phyloP scores from a whole-genome alignment of 2,888 invertebrate genomes.

The Cosmorhoe ocellata region DNA sequence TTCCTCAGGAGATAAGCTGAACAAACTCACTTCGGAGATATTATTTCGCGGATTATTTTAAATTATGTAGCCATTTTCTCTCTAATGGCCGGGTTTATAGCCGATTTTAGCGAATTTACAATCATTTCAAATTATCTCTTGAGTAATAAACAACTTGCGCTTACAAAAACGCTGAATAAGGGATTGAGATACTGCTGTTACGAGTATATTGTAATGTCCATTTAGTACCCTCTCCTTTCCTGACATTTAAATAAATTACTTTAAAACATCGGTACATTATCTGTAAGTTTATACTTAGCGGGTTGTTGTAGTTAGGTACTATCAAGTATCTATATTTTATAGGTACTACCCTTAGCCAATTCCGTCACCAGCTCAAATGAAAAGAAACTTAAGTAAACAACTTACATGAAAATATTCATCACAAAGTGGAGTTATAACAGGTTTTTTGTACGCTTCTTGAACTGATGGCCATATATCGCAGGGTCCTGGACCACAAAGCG shows the following conservation, averaged over 20 bases:
- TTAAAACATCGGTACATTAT: too few species aligned
- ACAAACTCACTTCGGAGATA: constrained; percentile 29
- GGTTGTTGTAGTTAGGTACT: too few species aligned
- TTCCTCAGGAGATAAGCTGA: constrained; percentile 41
- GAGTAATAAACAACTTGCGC: constrained; percentile 16
- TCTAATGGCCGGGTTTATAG: constrained; percentile 26
- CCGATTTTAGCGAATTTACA: constrained; percentile 24
- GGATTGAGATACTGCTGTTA: background rate
- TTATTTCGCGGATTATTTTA: constrained; percentile 33
- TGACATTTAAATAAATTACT: background rate
- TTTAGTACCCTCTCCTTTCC: background rate
- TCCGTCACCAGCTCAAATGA: too few species aligned
- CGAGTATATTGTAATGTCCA: background rate
- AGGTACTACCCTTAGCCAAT: too few species aligned
- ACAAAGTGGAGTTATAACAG: constrained; percentile 59
- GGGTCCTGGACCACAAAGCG: constrained; percentile 71
- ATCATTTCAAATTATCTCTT: constrained; percentile 25
- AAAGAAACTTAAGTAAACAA: too few species aligned
- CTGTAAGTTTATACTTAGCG: too few species aligned
- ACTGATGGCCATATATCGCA: constrained; percentile 69
- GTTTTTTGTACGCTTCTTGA: constrained; percentile 53
- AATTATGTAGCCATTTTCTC: constrained; percentile 35
- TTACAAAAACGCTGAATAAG: constrained; percentile 10
- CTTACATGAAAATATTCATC: constrained; percentile 65
- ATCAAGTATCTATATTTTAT: too few species aligned